These are phyloP conservation scores for Frankliniella intonsa DNA, from an alignment of 2,888 invertebrate species.

Conservation along the genomic window DNA sequence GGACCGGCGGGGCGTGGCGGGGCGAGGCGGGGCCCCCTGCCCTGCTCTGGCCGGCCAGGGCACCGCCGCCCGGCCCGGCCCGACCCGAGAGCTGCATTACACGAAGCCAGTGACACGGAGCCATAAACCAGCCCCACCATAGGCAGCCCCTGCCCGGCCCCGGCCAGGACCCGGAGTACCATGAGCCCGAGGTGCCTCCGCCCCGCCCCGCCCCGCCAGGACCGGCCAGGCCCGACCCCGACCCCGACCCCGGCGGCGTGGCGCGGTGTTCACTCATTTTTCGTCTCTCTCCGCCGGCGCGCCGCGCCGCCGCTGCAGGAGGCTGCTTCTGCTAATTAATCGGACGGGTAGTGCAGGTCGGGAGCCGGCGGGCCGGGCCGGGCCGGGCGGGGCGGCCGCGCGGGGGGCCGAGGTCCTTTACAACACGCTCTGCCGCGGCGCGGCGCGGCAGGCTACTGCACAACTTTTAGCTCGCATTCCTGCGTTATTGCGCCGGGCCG, in stretches of 20 bases:
- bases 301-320: too few species aligned
- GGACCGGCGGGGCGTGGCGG: not conserved
- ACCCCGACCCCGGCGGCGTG: not conserved
- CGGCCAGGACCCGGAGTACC: not conserved
- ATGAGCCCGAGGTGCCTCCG: not conserved
- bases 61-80: not conserved
- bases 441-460: too few species aligned
- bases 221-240: not conserved
- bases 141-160: not conserved
- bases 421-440: too few species aligned
- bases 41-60: not conserved
- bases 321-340: too few species aligned
- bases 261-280: not conserved
- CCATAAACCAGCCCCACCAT: not conserved
- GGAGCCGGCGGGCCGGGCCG: too few species aligned
- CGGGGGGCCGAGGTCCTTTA: too few species aligned
- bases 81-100: constrained; percentile 5
- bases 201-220: not conserved
- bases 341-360: too few species aligned
- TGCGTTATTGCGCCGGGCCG: too few species aligned
- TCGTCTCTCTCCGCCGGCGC: not conserved
- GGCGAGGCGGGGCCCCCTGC: not conserved
- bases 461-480: too few species aligned
- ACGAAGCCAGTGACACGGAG: not conserved
- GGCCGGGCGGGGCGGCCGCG: too few species aligned